phyloP scores from a whole-genome alignment of 2,113 vertebrate species.

The Cettia cetti region DNA sequence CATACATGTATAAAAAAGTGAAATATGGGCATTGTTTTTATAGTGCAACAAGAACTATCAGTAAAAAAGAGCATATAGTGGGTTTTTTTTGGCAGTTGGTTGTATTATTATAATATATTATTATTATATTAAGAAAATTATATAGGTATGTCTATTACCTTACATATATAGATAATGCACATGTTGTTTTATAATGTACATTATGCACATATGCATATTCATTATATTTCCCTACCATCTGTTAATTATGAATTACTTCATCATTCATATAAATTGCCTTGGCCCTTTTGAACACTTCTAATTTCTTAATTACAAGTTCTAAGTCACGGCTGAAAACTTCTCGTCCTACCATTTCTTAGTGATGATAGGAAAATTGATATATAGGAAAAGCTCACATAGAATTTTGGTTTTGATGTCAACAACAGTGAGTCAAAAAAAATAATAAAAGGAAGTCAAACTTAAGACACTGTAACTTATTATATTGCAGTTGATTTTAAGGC shows the following conservation, averaged over 20 bases:
- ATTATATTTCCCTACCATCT: background rate
- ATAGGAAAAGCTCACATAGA: background rate
- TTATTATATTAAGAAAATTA: background rate
- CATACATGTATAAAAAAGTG: background rate
- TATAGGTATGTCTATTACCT: background rate
- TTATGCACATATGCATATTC: background rate
- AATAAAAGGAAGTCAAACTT: background rate
- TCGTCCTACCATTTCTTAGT: background rate
- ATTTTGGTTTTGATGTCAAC: background rate
- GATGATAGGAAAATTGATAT: background rate
- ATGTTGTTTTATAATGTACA: background rate
- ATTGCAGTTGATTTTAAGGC: background rate
- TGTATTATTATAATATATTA: background rate
- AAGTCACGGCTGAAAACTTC: background rate
- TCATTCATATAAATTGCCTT: background rate
- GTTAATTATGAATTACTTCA: background rate
- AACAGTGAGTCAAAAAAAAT: background rate
- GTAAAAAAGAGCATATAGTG: background rate
- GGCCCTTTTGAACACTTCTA: background rate
- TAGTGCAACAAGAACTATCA: background rate
- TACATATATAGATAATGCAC: background rate
- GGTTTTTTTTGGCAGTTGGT: background rate
- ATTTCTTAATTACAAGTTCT: background rate
- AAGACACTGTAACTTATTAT: background rate
- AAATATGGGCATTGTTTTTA: background rate